Evolutionary conservation across 2,888 invertebrate species (phyloP).

Genomic region (Napeogenes sylphis): DNA sequence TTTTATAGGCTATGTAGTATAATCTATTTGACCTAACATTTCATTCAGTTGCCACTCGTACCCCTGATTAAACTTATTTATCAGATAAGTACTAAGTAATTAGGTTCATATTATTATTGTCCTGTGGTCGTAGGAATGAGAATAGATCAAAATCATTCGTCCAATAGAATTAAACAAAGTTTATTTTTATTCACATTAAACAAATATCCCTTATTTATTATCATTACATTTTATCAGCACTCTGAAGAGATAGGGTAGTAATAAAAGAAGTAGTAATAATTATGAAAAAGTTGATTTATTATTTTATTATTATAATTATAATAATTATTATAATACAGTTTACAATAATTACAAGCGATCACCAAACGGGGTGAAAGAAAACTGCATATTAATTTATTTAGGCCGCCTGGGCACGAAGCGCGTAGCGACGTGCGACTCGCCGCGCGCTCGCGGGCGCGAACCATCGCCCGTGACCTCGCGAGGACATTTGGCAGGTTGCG

Average conservation of each 20-base stretch:
- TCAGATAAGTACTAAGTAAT: too few species aligned
- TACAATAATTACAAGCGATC: conserved; percentile 79
- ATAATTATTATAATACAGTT: conserved; percentile 79
- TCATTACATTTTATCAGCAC: neutral
- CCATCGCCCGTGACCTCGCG: neutral
- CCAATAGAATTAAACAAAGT: too few species aligned
- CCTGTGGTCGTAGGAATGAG: too few species aligned
- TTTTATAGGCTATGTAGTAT: too few species aligned
- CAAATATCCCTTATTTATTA: neutral
- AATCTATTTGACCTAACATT: too few species aligned
- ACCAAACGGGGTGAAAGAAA: conserved; percentile 78
- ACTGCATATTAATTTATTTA: conserved; percentile 75
- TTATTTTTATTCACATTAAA: too few species aligned
- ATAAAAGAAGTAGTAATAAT: conserved; percentile 71
- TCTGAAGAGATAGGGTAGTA: conserved; percentile 28
- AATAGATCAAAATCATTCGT: too few species aligned
- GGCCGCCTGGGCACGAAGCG: conserved; percentile 50
- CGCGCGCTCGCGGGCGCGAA: conserved; percentile 68
- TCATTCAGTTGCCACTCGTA: too few species aligned
- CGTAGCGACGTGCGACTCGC: conserved; percentile 82
- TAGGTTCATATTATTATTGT: too few species aligned
- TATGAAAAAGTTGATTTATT: conserved; percentile 79
- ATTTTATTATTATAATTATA: conserved; percentile 69
- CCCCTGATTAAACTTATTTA: too few species aligned
- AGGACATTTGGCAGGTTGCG: conserved; percentile 82